Base-by-base conservation (phyloP, 2,888 invertebrate genomes). In the Petrophora chlorosata region DNA sequence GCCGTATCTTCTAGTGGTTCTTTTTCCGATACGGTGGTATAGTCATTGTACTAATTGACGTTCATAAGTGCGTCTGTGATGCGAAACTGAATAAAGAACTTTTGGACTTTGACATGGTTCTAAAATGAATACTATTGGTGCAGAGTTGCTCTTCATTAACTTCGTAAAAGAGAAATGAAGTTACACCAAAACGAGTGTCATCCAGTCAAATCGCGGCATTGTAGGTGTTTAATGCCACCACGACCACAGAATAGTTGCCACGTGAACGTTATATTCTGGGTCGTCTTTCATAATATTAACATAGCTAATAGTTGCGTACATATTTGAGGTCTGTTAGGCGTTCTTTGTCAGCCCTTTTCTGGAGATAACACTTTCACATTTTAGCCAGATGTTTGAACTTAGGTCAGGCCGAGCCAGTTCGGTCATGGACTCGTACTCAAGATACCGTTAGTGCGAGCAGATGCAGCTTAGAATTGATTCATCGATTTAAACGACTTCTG, bases 251-350 rank as follows among this genome's bases (percentile, higher is more conserved):
- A 26, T 29, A 39, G 30, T 26, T 16, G 42, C 28, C 25, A 49
- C 38, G 36, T 33, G 38, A n/a, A 42, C 26, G 32, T 15, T 33
- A 19, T 29, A 32, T 53, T 55, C 40, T 47, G 44, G 46, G 60
- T 47, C 57, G 45, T 57, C 51, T 60, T 57, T 56, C 56, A 53
- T 53, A 59, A 59, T 51, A 53, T 57, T 57, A 55, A 44, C 49
- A 51, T 52, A 46, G 46, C 17, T 36, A 52, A 46, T 38, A 52
- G 43, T 52, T 54, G 44, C 45, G 53, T 33, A 54, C 53, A 51
- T 53, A 53, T 53, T 55, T 44, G 44, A 23, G 41, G 50, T 44
- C 45, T 17, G 22, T 19, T 36, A 40, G 23, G 51, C 34, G 49
- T 32, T 23, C 41, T 48, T 38, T 46, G 35, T 40, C 30, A 42